Base-by-base conservation (phyloP, 2,113 vertebrate species). In the Ibidorhyncha struthersii region DNA sequence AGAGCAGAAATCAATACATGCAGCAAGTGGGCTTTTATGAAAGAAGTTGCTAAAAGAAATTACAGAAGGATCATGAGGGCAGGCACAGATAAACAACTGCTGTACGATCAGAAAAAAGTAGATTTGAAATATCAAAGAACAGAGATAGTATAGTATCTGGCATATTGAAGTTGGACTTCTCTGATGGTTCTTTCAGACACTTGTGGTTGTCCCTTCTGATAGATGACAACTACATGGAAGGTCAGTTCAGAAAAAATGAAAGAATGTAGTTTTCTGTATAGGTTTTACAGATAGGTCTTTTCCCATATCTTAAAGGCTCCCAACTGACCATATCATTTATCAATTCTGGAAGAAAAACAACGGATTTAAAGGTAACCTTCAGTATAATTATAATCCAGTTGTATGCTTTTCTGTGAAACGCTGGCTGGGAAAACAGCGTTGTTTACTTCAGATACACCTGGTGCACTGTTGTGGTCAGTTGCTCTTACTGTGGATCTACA, bases 151-250 rank as follows among this genome's bases (percentile, higher is more conserved):
- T 11, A 29, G 36, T 7, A 13, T 41, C 36, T 56, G 45, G 41
- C 10, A 26, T 41, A 8, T 26, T 2, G 1, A 63, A 50, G 34
- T 17, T 52, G 41, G 23, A 20, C 30, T 58, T 82, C 49, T 70
- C 65, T 25, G 41, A 22, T 0, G 0, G 22, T 14, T 89, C 58
- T 69, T 40, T 21, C 0, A 0, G 71, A 29, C 14, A 2, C 15
- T 45, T 32, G 7, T 56, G 61, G 34, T 36, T 79, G 61, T 79
- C 65, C 25, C 61, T 84, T 79, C 41, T 49, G 56, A 47, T 2
- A 36, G 34, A 27, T 27, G 27, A 8, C 29, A 61, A 15, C 27
- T 40, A 15, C 77, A 47, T 25, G 15, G 72, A 70, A 89, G 45
- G 22, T 29, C 69, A 63, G 22, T 6, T 65, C 71, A 84, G 56